Percentiles rank a stretch among this genome's conserved stretches.
These are phyloP conservation scores for Glaucomys volans DNA, from an alignment of 2,113 vertebrate species.

Conservation along the genomic window DNA sequence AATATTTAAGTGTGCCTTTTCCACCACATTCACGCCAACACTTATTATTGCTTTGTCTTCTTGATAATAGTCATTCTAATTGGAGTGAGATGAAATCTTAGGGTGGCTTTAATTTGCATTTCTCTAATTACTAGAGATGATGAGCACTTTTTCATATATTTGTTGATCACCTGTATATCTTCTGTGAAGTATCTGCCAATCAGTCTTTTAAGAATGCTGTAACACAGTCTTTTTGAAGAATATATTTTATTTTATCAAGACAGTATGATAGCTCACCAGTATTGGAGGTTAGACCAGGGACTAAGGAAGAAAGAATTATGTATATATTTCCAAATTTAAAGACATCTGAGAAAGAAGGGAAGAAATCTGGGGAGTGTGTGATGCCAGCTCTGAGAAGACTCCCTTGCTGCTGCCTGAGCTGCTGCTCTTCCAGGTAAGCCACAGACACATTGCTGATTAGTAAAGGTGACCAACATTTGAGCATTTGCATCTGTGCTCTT, in stretches of 20 bases:
- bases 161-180: no score
- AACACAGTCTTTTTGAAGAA: not conserved
- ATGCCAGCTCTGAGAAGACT: not conserved
- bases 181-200: no score
- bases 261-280: not conserved
- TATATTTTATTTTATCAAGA: not conserved
- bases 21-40: no score
- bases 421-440: not conserved
- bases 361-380: not conserved
- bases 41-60: no score
- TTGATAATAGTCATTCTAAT: no score
- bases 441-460: not conserved
- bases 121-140: no score
- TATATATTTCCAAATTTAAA: not conserved
- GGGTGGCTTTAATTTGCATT: no score
- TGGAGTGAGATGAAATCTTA: no score
- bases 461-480: not conserved
- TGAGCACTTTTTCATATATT: no score
- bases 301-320: not conserved
- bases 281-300: not conserved
- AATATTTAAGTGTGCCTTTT: no score
- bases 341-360: accelerated
- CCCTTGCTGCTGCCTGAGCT: not conserved
- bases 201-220: not conserved
- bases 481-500: not conserved